These are phyloP conservation scores for Tangara arthus DNA, from an alignment of 2,797 vertebrate species.

Conservation along the genomic window DNA sequence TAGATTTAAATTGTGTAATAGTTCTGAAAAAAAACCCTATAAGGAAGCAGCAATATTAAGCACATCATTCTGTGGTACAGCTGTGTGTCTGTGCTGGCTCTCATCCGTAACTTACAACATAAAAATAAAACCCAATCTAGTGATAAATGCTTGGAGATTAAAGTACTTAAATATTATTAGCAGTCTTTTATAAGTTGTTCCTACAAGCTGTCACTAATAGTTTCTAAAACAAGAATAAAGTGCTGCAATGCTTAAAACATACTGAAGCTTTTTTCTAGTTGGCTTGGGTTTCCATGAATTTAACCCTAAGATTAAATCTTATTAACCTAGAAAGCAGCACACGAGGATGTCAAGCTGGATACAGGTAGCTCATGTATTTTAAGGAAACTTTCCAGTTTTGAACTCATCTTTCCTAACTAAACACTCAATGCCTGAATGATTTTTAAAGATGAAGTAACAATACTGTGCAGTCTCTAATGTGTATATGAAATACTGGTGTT, in stretches of 20 bases:
- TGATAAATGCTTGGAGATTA: constrained; percentile 18
- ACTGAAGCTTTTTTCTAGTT: not conserved
- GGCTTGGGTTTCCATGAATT: not conserved
- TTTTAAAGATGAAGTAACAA: not conserved
- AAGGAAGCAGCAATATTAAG: constrained; percentile 20
- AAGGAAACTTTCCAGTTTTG: not conserved
- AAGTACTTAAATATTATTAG: not conserved
- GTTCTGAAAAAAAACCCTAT: not conserved
- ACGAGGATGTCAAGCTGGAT: not conserved
- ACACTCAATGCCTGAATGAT: not conserved
- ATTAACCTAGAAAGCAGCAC: not conserved
- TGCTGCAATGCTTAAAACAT: not conserved
- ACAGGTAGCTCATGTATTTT: not conserved
- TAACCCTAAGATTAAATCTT: not conserved
- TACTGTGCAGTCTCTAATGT: not conserved
- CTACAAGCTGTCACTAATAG: not conserved
- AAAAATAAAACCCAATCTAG: not conserved
- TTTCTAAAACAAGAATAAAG: not conserved
- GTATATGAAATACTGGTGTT: not conserved
- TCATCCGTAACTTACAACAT: constrained; percentile 14
- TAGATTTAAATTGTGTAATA: constrained; percentile 34
- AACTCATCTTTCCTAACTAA: not conserved
- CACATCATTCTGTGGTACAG: constrained; percentile 34
- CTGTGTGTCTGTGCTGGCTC: constrained; percentile 33
- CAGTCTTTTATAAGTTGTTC: not conserved